Evolutionary conservation across 2,888 invertebrate species (phyloP).

Genomic region (Strigamia maritima): DNA sequence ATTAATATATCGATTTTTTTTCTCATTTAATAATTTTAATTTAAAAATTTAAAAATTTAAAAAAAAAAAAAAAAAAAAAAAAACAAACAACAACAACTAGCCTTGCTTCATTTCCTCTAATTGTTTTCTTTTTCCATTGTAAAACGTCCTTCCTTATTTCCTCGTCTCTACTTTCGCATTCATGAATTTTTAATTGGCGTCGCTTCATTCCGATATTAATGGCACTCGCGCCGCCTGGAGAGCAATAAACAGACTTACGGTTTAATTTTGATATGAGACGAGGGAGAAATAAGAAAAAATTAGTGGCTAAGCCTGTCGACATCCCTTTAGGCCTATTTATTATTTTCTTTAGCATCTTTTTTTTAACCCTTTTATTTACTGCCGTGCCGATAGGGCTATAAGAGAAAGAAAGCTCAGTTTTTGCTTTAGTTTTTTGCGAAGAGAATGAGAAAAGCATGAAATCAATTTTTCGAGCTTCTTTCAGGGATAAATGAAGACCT

Average conservation of each 20-base stretch:
- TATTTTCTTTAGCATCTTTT: neutral
- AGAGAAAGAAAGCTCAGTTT: no score
- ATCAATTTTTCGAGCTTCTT: no score
- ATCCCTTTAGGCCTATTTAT: conserved; percentile 17
- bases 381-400: neutral
- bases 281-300: conserved; percentile 14
- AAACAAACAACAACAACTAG: no score
- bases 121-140: neutral
- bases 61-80: no score
- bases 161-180: neutral
- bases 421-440: no score
- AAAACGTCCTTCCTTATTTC: neutral
- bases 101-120: neutral
- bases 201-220: neutral
- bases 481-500: no score
- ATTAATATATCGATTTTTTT: no score
- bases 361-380: neutral
- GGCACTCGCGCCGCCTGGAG: neutral
- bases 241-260: conserved; percentile 1
- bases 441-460: no score
- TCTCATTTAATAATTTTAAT: no score
- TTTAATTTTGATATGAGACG: conserved; percentile 18
- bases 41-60: no score
- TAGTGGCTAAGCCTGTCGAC: conserved; percentile 5
- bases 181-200: conserved; percentile 14